Evolutionary conservation across 2,113 vertebrate species (phyloP).

Genomic region (Dinomys branickii): DNA sequence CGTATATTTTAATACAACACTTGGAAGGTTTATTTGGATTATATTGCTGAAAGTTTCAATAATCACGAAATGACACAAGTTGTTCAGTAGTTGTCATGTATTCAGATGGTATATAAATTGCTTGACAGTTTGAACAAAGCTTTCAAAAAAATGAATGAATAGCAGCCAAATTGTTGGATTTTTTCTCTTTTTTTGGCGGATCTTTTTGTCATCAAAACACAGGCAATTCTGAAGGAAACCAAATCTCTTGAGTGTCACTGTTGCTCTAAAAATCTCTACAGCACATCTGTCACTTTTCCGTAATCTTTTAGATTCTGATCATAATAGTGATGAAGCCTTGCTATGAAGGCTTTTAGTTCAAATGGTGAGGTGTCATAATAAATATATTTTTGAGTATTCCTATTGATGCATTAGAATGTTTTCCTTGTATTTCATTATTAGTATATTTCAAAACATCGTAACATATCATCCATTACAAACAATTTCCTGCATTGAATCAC

Average conservation of each 20-base stretch:
- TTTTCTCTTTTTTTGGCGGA: neutral
- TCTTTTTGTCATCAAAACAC: neutral
- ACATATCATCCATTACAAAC: neutral
- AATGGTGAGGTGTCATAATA: neutral
- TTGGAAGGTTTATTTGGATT: neutral
- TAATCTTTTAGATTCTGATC: neutral
- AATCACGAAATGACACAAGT: neutral
- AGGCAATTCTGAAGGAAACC: neutral
- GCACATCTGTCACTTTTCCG: neutral
- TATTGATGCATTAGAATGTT: neutral
- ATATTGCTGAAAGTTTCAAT: neutral
- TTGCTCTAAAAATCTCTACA: neutral
- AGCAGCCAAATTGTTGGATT: neutral
- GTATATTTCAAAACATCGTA: neutral
- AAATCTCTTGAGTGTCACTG: neutral
- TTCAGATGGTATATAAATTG: neutral
- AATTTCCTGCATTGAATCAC: neutral
- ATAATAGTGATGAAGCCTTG: neutral
- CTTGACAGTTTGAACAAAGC: neutral
- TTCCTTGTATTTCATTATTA: neutral
- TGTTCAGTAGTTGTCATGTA: neutral
- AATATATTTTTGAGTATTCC: neutral
- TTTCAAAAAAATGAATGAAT: neutral
- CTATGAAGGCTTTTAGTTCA: neutral
- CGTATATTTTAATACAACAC: neutral